Evolutionary conservation across 2,888 invertebrate species (phyloP), one percentile per base, ranked within the genome.

Genomic region (Nephrotoma appendiculata): DNA sequence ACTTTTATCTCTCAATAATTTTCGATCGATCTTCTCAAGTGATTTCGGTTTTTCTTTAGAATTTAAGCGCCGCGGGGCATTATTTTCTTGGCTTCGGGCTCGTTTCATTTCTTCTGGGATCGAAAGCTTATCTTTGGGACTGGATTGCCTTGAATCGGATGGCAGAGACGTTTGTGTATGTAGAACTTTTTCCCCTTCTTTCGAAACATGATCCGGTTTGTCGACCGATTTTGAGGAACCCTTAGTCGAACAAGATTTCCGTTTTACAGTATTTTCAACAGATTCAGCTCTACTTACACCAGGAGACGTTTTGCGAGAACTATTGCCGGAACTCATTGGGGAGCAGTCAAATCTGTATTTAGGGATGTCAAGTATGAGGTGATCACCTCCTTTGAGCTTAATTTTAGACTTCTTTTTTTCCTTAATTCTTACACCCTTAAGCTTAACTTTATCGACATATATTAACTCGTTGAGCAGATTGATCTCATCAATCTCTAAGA

Each of bases 1-100:
- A 5, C 95, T 94, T 88, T 95, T 93, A 90, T 95, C 95, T 86
- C 90, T 91, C 87, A 90, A 91, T 11, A 91, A 87, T 0, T 89
- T 89, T 11, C 91, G 90, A 89, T 15, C 92, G 91, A 88, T 94
- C 91, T 93, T 94, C 89, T 95, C 95, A 87, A 95, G 91, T 0
- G 95, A 95, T 89, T 94, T 94, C 0, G 95, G 95, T 88, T 95
- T 94, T 90, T 95, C 95, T 89, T 94, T 95, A 0, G 93, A 92
- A 86, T 93, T 92, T 43, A 89, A 91, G 91, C 91, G 93, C 86
- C 92, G 91, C 11, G 90, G 90, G 1, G 86, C 41, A 85, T 85
- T 85, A 89, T 93, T 90, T 92, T 95, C 93, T 90, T 94, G 94
- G 88, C 94, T 94, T 89, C 94, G 94, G 6, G 94, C 93, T 88